Percentiles rank a stretch among this genome's conserved stretches.
phyloP scores from a whole-genome alignment of 2,113 vertebrate species.

The Laterallus jamaicensis region DNA sequence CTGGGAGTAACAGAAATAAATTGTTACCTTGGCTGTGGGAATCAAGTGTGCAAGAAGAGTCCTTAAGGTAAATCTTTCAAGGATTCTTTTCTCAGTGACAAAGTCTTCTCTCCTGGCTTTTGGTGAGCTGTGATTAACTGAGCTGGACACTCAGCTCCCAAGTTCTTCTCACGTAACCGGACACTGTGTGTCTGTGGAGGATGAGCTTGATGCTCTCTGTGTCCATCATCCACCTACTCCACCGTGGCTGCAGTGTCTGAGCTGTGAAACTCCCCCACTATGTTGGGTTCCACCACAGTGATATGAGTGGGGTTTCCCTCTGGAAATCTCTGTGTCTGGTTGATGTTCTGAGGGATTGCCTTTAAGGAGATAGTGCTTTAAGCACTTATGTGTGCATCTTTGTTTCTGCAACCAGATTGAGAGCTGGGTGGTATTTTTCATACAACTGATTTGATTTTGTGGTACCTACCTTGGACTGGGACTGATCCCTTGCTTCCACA shows the following conservation, averaged over 20 bases:
- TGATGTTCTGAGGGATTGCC: neutral
- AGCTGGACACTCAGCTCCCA: accelerated
- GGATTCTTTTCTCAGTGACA: neutral
- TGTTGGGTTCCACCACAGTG: neutral
- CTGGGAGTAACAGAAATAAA: neutral
- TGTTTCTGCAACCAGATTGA: neutral
- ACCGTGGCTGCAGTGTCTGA: accelerated
- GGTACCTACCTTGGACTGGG: neutral
- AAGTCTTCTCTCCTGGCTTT: neutral
- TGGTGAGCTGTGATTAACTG: neutral
- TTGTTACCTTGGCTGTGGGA: neutral
- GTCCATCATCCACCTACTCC: neutral
- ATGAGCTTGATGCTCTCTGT: neutral
- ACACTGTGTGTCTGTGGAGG: neutral
- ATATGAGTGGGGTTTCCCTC: neutral
- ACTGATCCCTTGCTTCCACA: neutral
- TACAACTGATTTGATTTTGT: neutral
- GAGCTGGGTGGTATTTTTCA: neutral
- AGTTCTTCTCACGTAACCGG: accelerated
- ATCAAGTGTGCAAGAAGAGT: neutral
- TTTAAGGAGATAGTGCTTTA: neutral
- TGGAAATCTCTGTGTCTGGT: neutral
- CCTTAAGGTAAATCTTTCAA: neutral
- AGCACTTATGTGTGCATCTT: neutral
- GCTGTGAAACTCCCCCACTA: neutral